Evolutionary conservation across 2,797 vertebrate genomes (phyloP).

Genomic region (Morus bassanus): DNA sequence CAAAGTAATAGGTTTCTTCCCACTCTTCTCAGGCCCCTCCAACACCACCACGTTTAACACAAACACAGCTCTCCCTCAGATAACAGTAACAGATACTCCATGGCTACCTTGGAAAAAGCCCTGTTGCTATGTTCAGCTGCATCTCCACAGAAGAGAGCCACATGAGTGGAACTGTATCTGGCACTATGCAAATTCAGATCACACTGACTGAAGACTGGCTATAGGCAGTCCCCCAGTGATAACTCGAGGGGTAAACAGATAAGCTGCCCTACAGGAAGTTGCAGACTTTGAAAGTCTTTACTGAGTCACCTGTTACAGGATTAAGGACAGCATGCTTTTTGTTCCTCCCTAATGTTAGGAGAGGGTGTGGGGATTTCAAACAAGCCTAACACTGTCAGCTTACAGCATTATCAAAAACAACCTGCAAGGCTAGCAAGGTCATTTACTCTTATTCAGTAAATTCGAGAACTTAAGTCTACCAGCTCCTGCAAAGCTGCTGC

Average conservation of each 20-base stretch:
- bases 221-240: neutral
- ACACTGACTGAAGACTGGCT: neutral
- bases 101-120: neutral
- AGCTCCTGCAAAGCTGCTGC: neutral
- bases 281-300: neutral
- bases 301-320: neutral
- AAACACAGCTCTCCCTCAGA: neutral
- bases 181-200: neutral
- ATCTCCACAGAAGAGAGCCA: neutral
- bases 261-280: neutral
- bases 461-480: neutral
- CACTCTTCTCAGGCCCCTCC: neutral
- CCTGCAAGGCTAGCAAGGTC: neutral
- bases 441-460: neutral
- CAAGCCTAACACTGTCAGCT: neutral
- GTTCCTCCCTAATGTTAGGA: neutral
- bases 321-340: neutral
- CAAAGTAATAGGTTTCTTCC: neutral
- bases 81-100: neutral
- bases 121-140: neutral
- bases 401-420: neutral
- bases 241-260: neutral
- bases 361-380: neutral
- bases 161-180: neutral
- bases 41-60: neutral